Evolutionary conservation across 1,140 invertebrate species (phyloP), one percentile per base, ranked within the genome.

Genomic region (Drosophila biarmipes): DNA sequence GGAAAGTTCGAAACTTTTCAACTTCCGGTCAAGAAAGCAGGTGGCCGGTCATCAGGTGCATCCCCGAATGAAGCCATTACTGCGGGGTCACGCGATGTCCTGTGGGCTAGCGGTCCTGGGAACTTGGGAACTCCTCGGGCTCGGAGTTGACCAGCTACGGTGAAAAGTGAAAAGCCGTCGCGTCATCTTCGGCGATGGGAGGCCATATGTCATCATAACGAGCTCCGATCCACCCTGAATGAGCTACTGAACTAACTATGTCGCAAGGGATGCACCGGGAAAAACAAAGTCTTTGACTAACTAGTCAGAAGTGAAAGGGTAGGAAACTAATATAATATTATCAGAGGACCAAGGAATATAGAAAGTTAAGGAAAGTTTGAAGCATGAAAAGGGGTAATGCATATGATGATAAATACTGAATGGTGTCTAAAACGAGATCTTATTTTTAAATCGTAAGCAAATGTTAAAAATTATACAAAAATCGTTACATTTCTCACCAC

Each of bases 191-290:
- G 45, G 21, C 31, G 17, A 68, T 64, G 64, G 68, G 51, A 79
- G 81, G 90, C 90, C 90, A 91, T 91, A 91, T 91, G 90, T 91
- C 90, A 91, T 75, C 79, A 86, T 80, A 90, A 84, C 68, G 45
- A 76, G 64, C 40, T 4, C 31, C 29, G 43, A 75, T 58, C 63
- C 76, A 86, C 68, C 82, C 78, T 53, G 75, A 37, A 27, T 57
- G 49, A 58, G 74, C 68, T 54, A 61, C 51, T 63, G 34, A 69
- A 64, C 71, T 66, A 29, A 40, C 38, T 34, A 17, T 35, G 37
- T 8, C 17, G 4, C 15, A 2, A 14, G 11, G 34, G 0, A 51
- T 51, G 27, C 63, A 63, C 35, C 11, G 19, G 10, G 29, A 66
- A 21, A 31, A 31, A 31, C 29, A 2, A 29, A 29, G 7, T 7